These are phyloP conservation scores for Pangasius krempfi DNA, from an alignment of 2,797 vertebrate genomes.

Conservation along the genomic window DNA sequence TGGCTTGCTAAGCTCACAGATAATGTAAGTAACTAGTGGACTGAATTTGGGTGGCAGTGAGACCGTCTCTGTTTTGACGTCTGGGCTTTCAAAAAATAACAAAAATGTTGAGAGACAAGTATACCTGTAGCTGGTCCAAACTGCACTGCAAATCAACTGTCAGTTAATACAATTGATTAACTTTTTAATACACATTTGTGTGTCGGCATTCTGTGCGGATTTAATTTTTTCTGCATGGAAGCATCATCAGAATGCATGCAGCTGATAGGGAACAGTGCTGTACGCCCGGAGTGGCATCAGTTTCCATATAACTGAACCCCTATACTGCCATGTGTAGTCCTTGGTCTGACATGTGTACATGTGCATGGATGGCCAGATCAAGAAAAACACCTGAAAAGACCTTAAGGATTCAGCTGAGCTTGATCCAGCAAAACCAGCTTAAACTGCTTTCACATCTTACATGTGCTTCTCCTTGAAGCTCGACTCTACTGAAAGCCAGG, in stretches of 20 bases:
- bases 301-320: not conserved
- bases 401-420: not conserved
- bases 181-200: not conserved
- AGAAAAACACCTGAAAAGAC: not conserved
- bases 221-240: not conserved
- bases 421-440: not conserved
- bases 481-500: conserved; percentile 47
- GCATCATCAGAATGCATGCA: not conserved
- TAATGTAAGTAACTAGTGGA: not conserved
- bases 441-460: conserved; percentile 8
- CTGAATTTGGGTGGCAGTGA: not conserved
- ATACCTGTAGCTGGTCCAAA: not conserved
- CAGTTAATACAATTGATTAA: not conserved
- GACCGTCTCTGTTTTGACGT: not conserved
- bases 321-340: not conserved
- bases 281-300: not conserved
- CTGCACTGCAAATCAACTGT: not conserved
- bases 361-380: not conserved
- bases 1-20: not conserved
- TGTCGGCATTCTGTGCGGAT: not conserved
- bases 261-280: not conserved
- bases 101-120: not conserved
- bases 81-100: not conserved
- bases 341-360: not conserved
- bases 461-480: conserved; percentile 25